Evolutionary conservation across 2,797 vertebrate genomes (phyloP), one percentile per base, ranked within the genome.

Genomic region (Echeneis naucrates): DNA sequence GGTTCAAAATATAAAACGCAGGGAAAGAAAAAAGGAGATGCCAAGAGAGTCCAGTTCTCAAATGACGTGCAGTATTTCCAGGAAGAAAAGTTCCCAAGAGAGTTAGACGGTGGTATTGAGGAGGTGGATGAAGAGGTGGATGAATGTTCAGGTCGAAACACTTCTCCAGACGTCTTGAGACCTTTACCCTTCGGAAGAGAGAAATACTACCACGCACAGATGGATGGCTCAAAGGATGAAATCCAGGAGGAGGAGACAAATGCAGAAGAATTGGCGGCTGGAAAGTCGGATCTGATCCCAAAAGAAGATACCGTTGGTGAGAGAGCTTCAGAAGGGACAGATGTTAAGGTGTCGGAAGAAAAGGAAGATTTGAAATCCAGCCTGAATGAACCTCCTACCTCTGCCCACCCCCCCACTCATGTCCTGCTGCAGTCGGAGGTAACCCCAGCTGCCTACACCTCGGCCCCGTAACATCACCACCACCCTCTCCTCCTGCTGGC

Each of bases 371-470:
- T 32, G 57, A 35, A 16, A 61, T 45, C 44, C 33, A 23, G 27
- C 60, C 45, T 8, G 24, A 54, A 48, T 1, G 3, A 75, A 50
- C 44, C 48, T 0, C 5, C 59, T 2, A 81, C 78, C 10, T 23
- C 68, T 14, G 74, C 32, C 11, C 17, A 13, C 38, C 9, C 17
- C 0, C 52, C 50, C 75, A 62, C 86, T 50, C 89, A 82, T 51
- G 86, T 84, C 73, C 89, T 87, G 75, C 68, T 94, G 90, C 94
- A 90, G 78, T 91, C 87, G 77, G 96, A 96, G 96, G 96, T 96
- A 96, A 95, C 77, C 74, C 51, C 40, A 27, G 57, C 4, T 48
- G 60, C 57, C 68, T 63, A 37, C 23, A 33, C 62, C 64, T 55
- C 40, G 37, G 53, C 75, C 68, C 8, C 51, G 56, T 85, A 72